phyloP scores from a whole-genome alignment of 2,113 vertebrate genomes.

The Pseudorhombus dupliciocellatus region DNA sequence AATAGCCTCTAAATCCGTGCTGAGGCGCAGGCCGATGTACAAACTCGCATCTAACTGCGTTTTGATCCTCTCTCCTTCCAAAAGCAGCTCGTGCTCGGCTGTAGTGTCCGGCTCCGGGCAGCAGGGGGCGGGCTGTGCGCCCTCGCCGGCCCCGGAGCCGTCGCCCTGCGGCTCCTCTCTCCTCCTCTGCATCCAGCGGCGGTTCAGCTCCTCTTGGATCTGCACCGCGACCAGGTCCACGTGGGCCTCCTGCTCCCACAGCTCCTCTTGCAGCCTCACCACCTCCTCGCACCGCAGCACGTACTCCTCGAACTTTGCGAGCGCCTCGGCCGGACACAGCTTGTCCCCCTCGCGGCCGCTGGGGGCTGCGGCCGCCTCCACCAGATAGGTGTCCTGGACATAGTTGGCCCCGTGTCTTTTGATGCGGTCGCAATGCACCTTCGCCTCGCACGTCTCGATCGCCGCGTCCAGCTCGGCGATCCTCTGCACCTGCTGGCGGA shows the following conservation, averaged over 20 bases:
- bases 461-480: slow-evolving; percentile 89
- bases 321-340: slow-evolving; percentile 33
- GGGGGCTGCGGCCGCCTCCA: slow-evolving; percentile 58
- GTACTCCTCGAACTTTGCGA: slow-evolving; percentile 80
- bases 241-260: slow-evolving; percentile 85
- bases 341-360: slow-evolving; percentile 18
- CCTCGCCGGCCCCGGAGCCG: slow-evolving; percentile 61
- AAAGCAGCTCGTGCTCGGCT: slow-evolving; percentile 76
- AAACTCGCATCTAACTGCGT: slow-evolving; percentile 92
- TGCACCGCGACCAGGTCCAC: slow-evolving; percentile 83
- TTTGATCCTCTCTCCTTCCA: slow-evolving; percentile 87
- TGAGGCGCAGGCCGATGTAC: slow-evolving; percentile 91
- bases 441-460: slow-evolving; percentile 89
- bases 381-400: slow-evolving; percentile 93
- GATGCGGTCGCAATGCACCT: slow-evolving; percentile 89
- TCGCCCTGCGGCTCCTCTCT: slow-evolving; percentile 80
- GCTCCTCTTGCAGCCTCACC: slow-evolving; percentile 85
- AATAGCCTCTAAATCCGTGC: slow-evolving; percentile 89
- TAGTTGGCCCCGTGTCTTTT: slow-evolving; percentile 90
- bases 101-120: slow-evolving; percentile 4
- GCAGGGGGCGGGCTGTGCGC: not conserved
- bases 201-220: slow-evolving; percentile 92
- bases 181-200: slow-evolving; percentile 90
- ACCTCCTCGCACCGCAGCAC: slow-evolving; percentile 81
- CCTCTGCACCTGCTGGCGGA: slow-evolving; percentile 92